Evolutionary conservation across 2,888 invertebrate species (phyloP).

Genomic region (Nesidiocoris tenuis): DNA sequence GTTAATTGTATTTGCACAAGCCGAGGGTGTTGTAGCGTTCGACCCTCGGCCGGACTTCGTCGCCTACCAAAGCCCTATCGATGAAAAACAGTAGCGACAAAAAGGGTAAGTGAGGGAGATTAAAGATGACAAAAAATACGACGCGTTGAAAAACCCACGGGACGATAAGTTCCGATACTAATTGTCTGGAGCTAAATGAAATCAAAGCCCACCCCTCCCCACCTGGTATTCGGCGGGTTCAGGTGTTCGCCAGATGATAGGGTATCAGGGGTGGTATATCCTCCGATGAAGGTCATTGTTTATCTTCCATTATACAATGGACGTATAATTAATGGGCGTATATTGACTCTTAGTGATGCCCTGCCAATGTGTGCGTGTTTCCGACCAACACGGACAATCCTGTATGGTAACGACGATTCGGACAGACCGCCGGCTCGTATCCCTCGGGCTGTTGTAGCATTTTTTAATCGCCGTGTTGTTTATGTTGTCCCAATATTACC

Average conservation of each 20-base stretch:
- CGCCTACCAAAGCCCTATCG: slow-evolving; percentile 16
- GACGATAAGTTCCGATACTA: slow-evolving; percentile 20
- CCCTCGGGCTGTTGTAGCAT: slow-evolving; percentile 5
- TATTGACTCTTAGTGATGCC: slow-evolving; percentile 41
- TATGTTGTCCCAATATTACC: slow-evolving; percentile 37
- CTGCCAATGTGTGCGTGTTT: slow-evolving; percentile 2
- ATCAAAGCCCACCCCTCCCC: slow-evolving; percentile 7
- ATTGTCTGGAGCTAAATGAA: slow-evolving; percentile 25
- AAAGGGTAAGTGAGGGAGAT: slow-evolving; percentile 2
- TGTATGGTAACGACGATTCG: too few relatives aligned
- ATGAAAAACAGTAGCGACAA: slow-evolving; percentile 11
- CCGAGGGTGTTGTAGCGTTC: neutral
- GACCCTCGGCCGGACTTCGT: neutral
- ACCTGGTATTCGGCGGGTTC: too few relatives aligned
- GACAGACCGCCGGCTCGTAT: neutral
- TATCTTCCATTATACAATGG: slow-evolving; percentile 42
- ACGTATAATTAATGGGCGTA: slow-evolving; percentile 41
- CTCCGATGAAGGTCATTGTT: slow-evolving; percentile 36
- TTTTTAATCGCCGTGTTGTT: slow-evolving; percentile 37
- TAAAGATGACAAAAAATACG: slow-evolving; percentile 16
- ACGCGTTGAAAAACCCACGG: neutral
- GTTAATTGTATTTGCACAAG: slow-evolving; percentile 33
- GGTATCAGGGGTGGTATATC: slow-evolving; percentile 31
- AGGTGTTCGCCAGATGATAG: slow-evolving; percentile 28
- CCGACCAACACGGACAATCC: neutral